These are phyloP conservation scores for Eupsittula cactorum DNA, from an alignment of 2,113 vertebrate genomes.

Conservation along the genomic window DNA sequence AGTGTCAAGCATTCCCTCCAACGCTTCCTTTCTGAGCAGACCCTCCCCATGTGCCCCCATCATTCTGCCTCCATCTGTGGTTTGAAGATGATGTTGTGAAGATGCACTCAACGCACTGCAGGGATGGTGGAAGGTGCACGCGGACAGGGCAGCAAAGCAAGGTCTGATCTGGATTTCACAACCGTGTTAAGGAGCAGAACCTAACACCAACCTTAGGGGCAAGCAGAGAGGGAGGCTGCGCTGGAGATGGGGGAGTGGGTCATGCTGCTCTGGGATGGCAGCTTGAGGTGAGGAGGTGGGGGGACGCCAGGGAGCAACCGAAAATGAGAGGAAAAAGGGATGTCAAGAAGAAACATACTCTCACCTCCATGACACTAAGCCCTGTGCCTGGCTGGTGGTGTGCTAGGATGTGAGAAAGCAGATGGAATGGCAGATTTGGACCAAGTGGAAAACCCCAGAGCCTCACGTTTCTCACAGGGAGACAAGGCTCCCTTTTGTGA, in stretches of 20 bases:
- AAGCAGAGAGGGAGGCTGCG: neutral
- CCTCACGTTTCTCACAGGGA: neutral
- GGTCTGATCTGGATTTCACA: neutral
- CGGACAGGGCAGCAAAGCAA: neutral
- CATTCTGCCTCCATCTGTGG: neutral
- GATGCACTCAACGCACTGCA: neutral
- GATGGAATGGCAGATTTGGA: neutral
- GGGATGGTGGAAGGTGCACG: neutral
- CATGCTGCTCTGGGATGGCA: fast-evolving
- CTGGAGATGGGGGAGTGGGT: neutral
- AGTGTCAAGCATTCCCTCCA: neutral
- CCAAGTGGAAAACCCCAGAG: neutral
- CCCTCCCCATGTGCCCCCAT: fast-evolving
- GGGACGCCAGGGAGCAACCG: fast-evolving
- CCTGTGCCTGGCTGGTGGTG: fast-evolving
- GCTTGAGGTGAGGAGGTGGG: neutral
- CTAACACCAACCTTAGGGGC: neutral
- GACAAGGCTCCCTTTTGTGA: neutral
- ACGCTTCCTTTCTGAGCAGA: neutral
- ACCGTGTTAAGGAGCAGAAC: neutral
- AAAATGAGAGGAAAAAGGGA: neutral
- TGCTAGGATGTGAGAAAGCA: neutral
- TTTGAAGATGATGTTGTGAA: neutral
- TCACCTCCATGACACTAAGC: fast-evolving
- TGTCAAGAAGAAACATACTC: neutral